Base-by-base conservation (phyloP, 2,113 vertebrate genomes). In the Oryzias javanicus region DNA sequence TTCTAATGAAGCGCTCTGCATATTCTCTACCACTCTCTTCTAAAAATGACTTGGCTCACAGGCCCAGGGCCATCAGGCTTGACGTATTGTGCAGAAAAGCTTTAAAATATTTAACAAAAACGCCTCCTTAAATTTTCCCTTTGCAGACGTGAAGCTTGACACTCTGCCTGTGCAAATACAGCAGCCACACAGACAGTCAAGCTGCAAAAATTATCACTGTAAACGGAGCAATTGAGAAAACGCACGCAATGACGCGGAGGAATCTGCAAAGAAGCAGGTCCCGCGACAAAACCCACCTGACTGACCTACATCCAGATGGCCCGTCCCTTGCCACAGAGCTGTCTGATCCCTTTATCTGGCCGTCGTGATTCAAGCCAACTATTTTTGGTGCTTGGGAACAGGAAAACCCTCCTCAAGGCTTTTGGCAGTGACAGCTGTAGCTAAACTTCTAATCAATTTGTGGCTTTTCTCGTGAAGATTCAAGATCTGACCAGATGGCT, bases 41-140 rank as follows among this genome's bases (percentile, higher is more conserved):
- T 89, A 90, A 88, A 90, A 89, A 89, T 90, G 87, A 83, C 89
- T 78, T 60, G 62, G 65, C 78, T 83, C 78, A 76, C 72, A 76
- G 72, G 86, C 73, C 81, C 19, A 60, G 80, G 71, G 88, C 85
- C 78, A 75, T 86, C 84, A 88, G 76, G 50, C 79, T 72, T 88
- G 89, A 90, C 76, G 73, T 84, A 86, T 89, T 85, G 78, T 83
- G 74, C 68, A 61, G 84, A 77, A 80, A 86, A 80, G 76, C 58
- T 82, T 74, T 92, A 82, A 92, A 92, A 91, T 91, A 92, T 91
- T 92, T 74, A 91, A 85, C 74, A 88, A 85, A 85, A 84, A 83
- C 67, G 59, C 61, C 18, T 84, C 83, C 83, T 91, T 89, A 80
- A 83, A 87, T 89, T 86, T 35, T 83, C 80, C 79, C 52, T 79